These are phyloP conservation scores for Protophormia terraenovae DNA, from an alignment of 2,888 invertebrate species.

Conservation along the genomic window DNA sequence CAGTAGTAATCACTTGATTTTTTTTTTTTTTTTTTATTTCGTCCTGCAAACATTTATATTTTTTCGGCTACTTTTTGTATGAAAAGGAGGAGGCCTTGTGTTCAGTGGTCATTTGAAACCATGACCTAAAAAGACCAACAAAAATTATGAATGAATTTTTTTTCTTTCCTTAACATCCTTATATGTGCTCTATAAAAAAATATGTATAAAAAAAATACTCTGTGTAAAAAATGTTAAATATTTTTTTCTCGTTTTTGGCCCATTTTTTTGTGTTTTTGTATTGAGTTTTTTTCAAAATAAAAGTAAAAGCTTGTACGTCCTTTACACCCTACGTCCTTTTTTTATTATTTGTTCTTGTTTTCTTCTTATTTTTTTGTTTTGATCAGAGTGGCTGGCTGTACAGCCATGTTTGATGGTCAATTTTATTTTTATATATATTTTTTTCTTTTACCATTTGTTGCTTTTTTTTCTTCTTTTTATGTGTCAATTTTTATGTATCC, in stretches of 20 bases:
- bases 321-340: slow-evolving; percentile 14
- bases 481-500: slow-evolving; percentile 48
- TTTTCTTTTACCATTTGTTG: slow-evolving; percentile 35
- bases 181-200: too few relatives aligned
- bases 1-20: not conserved
- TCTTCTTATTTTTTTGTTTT: slow-evolving; percentile 47
- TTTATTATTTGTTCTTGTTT: slow-evolving; percentile 32
- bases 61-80: slow-evolving; percentile 61
- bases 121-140: slow-evolving; percentile 68
- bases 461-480: slow-evolving; percentile 40
- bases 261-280: slow-evolving; percentile 52
- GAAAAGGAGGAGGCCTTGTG: slow-evolving; percentile 59
- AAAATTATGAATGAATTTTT: slow-evolving; percentile 67
- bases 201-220: too few relatives aligned
- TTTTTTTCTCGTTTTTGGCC: slow-evolving; percentile 61
- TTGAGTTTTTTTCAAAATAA: slow-evolving; percentile 55
- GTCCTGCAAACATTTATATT: slow-evolving; percentile 13
- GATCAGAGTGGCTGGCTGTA: slow-evolving; percentile 44
- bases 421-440: too few relatives aligned
- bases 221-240: slow-evolving; percentile 6
- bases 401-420: slow-evolving; percentile 64
- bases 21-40: not conserved
- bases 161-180: slow-evolving; percentile 24
- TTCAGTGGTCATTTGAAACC: slow-evolving; percentile 67
- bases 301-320: slow-evolving; percentile 60